These are phyloP conservation scores for Tadarida brasiliensis DNA, from an alignment of 2,797 vertebrate species.

Conservation along the genomic window DNA sequence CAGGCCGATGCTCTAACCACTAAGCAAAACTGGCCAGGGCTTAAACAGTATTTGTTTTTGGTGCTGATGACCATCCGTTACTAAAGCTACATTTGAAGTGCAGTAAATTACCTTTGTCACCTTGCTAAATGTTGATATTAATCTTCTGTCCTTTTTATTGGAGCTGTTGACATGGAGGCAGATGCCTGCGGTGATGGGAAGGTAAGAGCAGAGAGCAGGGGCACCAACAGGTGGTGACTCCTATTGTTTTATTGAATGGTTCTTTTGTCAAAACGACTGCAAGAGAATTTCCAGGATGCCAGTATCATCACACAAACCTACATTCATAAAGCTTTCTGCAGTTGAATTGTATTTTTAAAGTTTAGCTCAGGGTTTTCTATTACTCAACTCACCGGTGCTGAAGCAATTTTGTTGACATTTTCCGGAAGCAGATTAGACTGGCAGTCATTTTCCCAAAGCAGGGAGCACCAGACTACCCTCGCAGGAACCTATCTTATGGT, in stretches of 20 bases:
- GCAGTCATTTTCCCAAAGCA: constrained; percentile 82
- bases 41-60: background rate
- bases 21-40: too few species aligned
- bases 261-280: constrained; percentile 72
- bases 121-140: constrained; percentile 29
- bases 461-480: constrained; percentile 82
- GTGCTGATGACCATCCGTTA: background rate
- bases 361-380: constrained; percentile 73
- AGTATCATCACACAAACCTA: constrained; percentile 39
- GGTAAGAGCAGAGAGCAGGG: background rate
- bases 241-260: constrained; percentile 8
- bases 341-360: constrained; percentile 63
- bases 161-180: constrained; percentile 22
- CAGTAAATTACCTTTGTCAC: constrained; percentile 4
- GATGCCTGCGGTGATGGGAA: background rate
- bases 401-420: constrained; percentile 85
- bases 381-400: constrained; percentile 83
- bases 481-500: constrained; percentile 63
- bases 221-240: background rate
- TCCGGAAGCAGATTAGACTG: constrained; percentile 83
- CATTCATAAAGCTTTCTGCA: constrained; percentile 70
- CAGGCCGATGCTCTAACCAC: too few species aligned
- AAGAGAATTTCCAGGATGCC: constrained; percentile 53
- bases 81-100: constrained; percentile 26
- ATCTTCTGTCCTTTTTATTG: constrained; percentile 39